Evolutionary conservation across 2,113 vertebrate genomes (phyloP), one percentile per base, ranked within the genome.

Genomic region (Camelus dromedarius): DNA sequence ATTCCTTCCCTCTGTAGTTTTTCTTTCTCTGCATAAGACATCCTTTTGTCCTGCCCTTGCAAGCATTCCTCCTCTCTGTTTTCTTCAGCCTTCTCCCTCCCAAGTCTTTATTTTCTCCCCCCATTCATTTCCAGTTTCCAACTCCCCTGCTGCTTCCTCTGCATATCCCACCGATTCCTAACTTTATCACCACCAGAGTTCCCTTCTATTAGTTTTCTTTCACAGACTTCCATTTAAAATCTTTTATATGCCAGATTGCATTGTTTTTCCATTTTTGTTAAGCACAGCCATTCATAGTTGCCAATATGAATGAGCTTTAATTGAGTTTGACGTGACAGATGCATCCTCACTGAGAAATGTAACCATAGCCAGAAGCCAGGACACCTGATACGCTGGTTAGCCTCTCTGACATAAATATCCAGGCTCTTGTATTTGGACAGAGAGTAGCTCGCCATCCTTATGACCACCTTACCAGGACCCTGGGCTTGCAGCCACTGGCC

Each of bases 211-310:
- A 30, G 54, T 95, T 89, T 70, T 89, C 30, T 79, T 89, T 84
- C 60, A 32, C 24, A 14, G 46, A 64, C 64, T 72, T 69, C 35
- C 8, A 5, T 79, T 87, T 81, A 56, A 82, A 87, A 52, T 91
- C 67, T 72, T 72, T 38, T 50, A 35, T 76, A 50, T 83, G n/a
- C 48, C 58, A 85, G 58, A n/a, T 80, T 89, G 30, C 62, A 91
- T 73, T 67, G 22, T n/a, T 69, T 56, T 48, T 67, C 38, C 15
- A 8, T 80, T 69, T 89, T 62, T 88, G 48, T 90, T 93, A 79
- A 81, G 79, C 70, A 80, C 18, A 91, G 62, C 62, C n/a, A 60
- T 79, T 89, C 48, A 50, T 82, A 54, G 46, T 75, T 94, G 80
- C 42, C 22, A 48, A 5, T 42, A 32, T 70, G 64, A 85, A 48